Conservation (phyloP, 2,888 invertebrate genomes). For the Nemotelus nigrinus region DNA sequence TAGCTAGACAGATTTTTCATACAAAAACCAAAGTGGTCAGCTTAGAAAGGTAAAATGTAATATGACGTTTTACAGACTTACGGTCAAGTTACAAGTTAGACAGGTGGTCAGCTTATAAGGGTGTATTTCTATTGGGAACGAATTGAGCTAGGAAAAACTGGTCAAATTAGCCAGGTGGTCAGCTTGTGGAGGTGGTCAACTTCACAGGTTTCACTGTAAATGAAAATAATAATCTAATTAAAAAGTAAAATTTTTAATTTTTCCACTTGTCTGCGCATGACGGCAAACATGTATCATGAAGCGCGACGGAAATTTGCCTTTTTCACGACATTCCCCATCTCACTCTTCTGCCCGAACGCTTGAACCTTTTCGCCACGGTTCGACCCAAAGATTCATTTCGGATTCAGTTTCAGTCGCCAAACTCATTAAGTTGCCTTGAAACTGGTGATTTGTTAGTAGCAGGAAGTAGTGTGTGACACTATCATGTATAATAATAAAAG, state of each 20-base stretch:
- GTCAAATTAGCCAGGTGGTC: too few relatives aligned
- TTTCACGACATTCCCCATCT: not conserved
- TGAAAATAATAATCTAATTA: constrained; percentile 40
- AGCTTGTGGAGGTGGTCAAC: constrained; percentile 4
- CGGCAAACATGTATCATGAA: constrained; percentile 17
- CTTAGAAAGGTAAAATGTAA: too few relatives aligned
- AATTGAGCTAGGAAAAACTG: too few relatives aligned
- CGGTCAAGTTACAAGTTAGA: too few relatives aligned
- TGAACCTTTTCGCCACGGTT: not conserved
- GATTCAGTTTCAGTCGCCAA: constrained; percentile 32
- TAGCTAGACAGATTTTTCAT: too few relatives aligned
- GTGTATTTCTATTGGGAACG: too few relatives aligned
- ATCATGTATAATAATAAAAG: constrained; percentile 43
- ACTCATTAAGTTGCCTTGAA: constrained; percentile 37
- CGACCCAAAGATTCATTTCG: constrained; percentile 8
- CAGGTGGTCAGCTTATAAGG: too few relatives aligned
- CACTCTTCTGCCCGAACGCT: not conserved
- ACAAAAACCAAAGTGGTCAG: too few relatives aligned
- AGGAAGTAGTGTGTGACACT: constrained; percentile 44
- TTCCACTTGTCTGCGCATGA: constrained; percentile 34
- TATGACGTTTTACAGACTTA: too few relatives aligned
- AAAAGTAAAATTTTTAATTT: constrained; percentile 42
- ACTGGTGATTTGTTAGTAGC: constrained; percentile 34
- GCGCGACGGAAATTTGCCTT: constrained; percentile 35
- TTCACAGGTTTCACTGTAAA: not conserved